A percentile compares a stretch with the other conserved stretches of the same genome.
Evolutionary conservation across 2,113 vertebrate species (phyloP).

Genomic region (Scomber colias): DNA sequence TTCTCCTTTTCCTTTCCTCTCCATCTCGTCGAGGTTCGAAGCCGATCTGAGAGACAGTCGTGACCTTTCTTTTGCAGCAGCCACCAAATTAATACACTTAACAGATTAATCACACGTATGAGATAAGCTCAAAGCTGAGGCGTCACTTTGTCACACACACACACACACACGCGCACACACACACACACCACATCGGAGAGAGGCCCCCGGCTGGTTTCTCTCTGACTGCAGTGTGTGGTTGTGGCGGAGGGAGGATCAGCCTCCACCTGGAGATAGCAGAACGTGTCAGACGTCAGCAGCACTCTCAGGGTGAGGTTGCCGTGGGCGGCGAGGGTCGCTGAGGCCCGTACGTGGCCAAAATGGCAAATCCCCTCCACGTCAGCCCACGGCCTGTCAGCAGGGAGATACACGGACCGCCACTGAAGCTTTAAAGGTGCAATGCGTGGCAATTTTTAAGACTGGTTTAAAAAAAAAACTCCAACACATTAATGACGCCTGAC

Average conservation of each 20-base stretch:
- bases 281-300: constrained; percentile 74
- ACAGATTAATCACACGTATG: constrained; percentile 51
- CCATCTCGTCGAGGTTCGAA: background rate
- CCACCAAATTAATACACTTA: constrained; percentile 33
- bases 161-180: background rate
- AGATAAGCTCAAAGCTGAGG: constrained; percentile 27
- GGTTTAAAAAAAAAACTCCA: constrained; percentile 45
- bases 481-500: constrained; percentile 4
- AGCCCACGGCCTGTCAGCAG: constrained; percentile 52
- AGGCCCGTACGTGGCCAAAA: constrained; percentile 58
- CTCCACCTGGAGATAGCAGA: constrained; percentile 60
- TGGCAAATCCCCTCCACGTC: constrained; percentile 71
- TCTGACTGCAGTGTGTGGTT: constrained; percentile 69
- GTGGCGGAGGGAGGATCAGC: constrained; percentile 51
- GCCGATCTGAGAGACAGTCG: constrained; percentile 35
- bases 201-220: constrained; percentile 39
- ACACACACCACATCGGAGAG: constrained; percentile 23
- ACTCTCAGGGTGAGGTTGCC: constrained; percentile 40
- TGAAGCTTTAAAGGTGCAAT: constrained; percentile 46
- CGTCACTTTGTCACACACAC: constrained; percentile 4
- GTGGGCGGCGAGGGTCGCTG: constrained; percentile 71
- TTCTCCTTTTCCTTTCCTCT: constrained; percentile 9
- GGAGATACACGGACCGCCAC: constrained; percentile 45
- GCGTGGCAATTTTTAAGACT: background rate
- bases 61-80: constrained; percentile 61